Evolutionary conservation across 2,113 vertebrate species (phyloP).

Genomic region (Aphyosemion australe): DNA sequence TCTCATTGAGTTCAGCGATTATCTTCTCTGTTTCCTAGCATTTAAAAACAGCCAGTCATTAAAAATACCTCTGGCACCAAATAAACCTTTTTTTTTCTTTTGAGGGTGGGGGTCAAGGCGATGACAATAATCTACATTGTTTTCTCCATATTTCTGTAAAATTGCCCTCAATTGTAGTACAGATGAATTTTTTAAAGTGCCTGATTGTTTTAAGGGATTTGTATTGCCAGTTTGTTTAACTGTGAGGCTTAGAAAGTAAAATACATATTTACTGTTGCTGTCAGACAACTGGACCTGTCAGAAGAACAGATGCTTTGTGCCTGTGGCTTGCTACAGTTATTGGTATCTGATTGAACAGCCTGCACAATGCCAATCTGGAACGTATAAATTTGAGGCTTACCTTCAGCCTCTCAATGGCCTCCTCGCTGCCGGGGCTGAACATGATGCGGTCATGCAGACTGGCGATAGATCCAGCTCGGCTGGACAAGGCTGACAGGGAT

Average conservation of each 20-base stretch:
- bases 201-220: no score
- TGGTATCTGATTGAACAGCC: not conserved
- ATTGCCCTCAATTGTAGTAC: no score
- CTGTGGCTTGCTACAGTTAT: not conserved
- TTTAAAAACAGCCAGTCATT: slow-evolving; percentile 6
- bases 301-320: not conserved
- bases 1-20: slow-evolving; percentile 97
- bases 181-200: no score
- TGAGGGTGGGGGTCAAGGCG: no score
- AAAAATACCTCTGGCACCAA: not conserved
- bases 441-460: slow-evolving; percentile 95
- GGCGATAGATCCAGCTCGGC: slow-evolving; percentile 91
- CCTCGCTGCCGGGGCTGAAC: slow-evolving; percentile 93
- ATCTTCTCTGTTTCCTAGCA: slow-evolving; percentile 96
- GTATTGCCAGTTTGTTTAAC: no score
- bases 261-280: no score
- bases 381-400: slow-evolving; percentile 66
- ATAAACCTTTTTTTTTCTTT: no score
- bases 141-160: no score
- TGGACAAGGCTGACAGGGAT: slow-evolving; percentile 92
- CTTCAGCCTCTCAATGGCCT: slow-evolving; percentile 97
- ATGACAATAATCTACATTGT: no score
- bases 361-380: not conserved
- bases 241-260: no score
- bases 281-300: not conserved